Evolutionary conservation across 2,888 invertebrate species (phyloP).

Genomic region (Limnephilus auricula): DNA sequence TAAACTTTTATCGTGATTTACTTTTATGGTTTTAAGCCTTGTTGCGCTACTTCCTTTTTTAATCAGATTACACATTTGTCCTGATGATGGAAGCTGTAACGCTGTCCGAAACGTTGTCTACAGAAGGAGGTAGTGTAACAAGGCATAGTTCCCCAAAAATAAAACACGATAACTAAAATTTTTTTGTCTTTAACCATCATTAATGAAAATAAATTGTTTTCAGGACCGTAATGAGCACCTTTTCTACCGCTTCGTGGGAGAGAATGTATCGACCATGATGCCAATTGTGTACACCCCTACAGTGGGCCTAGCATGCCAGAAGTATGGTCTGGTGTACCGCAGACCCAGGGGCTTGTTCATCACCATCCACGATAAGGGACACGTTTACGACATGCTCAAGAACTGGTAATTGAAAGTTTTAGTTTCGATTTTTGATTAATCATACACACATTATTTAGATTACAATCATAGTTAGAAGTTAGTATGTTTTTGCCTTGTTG

Average conservation of each 20-base stretch:
- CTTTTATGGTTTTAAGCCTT: too few relatives aligned
- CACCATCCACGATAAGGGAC: constrained; percentile 96
- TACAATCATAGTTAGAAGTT: neutral
- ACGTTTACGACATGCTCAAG: constrained; percentile 94
- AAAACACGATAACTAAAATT: too few relatives aligned
- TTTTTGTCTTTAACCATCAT: too few relatives aligned
- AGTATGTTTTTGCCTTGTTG: neutral
- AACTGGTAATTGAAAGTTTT: constrained; percentile 85
- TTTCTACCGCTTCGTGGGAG: constrained; percentile 93
- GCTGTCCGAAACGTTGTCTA: too few relatives aligned
- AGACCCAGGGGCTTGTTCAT: constrained; percentile 96
- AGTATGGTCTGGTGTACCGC: constrained; percentile 94
- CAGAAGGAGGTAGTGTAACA: too few relatives aligned
- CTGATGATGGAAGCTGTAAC: too few relatives aligned
- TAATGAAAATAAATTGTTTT: neutral
- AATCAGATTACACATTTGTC: too few relatives aligned
- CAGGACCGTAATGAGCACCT: constrained; percentile 97
- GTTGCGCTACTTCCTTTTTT: too few relatives aligned
- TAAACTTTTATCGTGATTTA: too few relatives aligned
- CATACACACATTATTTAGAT: neutral
- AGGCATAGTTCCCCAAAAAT: too few relatives aligned
- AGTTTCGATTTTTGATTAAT: neutral
- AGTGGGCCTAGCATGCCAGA: constrained; percentile 98
- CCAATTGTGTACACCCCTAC: constrained; percentile 99
- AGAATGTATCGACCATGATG: constrained; percentile 95